Conservation (phyloP, 2,113 vertebrate species). For the Pelmatolapia mariae region DNA sequence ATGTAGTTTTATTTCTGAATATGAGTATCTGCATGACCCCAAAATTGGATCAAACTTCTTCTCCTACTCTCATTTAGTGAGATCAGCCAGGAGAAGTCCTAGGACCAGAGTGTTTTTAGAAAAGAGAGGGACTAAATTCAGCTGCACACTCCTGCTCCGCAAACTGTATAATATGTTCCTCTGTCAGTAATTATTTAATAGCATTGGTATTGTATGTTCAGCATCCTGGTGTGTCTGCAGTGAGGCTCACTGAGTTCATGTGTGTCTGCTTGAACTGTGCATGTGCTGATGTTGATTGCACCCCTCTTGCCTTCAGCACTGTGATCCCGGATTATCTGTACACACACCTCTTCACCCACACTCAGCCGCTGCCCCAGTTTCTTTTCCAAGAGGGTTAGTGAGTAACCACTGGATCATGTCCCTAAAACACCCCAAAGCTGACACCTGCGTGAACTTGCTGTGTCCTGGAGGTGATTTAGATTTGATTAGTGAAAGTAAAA, state of each 20-base stretch:
- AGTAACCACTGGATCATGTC: constrained; percentile 1
- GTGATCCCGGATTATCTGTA: constrained; percentile 47
- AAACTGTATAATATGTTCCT: not conserved
- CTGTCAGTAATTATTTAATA: not conserved
- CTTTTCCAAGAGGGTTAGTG: constrained; percentile 1
- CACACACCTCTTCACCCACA: constrained; percentile 23
- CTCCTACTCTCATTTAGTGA: not conserved
- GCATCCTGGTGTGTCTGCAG: not conserved
- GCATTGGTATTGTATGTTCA: not conserved
- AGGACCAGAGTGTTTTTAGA: not conserved
- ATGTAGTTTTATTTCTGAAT: not conserved
- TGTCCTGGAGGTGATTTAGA: not conserved
- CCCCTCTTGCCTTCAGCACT: not conserved
- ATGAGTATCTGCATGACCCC: not conserved
- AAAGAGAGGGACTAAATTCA: not conserved
- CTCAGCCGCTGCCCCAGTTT: constrained; percentile 15
- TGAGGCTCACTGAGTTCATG: not conserved
- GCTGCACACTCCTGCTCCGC: not conserved
- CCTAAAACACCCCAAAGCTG: not conserved
- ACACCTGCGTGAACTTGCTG: not conserved
- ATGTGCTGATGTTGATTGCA: not conserved
- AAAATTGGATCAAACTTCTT: not conserved
- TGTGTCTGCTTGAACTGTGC: not conserved
- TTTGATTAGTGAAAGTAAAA: not conserved
- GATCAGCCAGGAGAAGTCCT: not conserved